A percentile compares a stretch with the other conserved stretches of the same genome.
phyloP scores from a whole-genome alignment of 2,113 vertebrate species.

The Mormyrus iriodes region DNA sequence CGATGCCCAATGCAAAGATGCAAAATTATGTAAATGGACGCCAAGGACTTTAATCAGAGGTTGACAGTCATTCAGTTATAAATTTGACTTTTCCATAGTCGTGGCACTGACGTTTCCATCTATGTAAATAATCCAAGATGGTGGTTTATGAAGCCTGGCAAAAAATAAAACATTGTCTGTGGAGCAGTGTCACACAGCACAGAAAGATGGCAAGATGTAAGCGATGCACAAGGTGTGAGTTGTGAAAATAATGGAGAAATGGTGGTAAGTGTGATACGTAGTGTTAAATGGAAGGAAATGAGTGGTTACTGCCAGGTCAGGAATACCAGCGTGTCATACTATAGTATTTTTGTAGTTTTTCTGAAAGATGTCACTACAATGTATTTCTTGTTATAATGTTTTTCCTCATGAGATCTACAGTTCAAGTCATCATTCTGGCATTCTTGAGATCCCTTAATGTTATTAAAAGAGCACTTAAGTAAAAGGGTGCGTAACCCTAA shows the following conservation, averaged over 20 bases:
- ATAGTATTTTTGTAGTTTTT: background rate
- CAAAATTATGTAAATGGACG: slow-evolving; percentile 2
- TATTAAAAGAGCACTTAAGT: background rate
- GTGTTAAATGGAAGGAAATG: background rate
- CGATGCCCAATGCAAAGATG: background rate
- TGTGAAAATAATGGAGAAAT: background rate
- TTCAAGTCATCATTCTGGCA: background rate
- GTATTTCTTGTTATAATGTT: background rate
- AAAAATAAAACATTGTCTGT: background rate
- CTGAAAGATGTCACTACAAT: background rate
- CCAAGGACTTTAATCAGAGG: background rate
- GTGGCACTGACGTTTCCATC: background rate
- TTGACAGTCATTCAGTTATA: background rate
- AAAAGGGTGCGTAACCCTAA: background rate
- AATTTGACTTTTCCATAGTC: background rate
- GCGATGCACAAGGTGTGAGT: background rate
- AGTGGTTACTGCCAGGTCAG: background rate
- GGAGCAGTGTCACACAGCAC: background rate
- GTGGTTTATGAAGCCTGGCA: background rate
- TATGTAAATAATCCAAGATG: background rate
- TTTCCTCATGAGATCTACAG: background rate
- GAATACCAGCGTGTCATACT: background rate
- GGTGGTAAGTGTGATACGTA: background rate
- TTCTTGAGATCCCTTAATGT: background rate
- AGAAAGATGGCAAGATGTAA: background rate